These are phyloP conservation scores for Promerops cafer DNA, from an alignment of 2,113 vertebrate genomes.

Conservation along the genomic window DNA sequence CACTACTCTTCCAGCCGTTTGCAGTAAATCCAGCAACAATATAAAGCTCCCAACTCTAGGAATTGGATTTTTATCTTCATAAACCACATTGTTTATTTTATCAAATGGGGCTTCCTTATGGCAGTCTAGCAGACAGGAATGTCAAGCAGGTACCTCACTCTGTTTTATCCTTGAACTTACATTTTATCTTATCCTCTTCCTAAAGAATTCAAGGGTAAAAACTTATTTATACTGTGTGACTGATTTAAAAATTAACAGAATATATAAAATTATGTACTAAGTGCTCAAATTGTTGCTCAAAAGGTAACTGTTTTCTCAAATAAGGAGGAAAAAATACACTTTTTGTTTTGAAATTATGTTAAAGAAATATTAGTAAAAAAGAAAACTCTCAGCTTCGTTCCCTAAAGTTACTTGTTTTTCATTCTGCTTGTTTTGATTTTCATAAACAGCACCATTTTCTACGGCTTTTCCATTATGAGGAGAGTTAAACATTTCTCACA, in stretches of 20 bases:
- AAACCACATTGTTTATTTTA: background rate
- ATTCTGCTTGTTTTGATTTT: background rate
- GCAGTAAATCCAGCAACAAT: background rate
- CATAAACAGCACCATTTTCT: background rate
- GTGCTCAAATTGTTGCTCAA: background rate
- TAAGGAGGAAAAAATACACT: background rate
- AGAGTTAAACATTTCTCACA: background rate
- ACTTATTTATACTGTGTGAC: background rate
- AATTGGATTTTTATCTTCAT: background rate
- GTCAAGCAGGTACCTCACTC: background rate
- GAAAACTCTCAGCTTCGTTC: background rate
- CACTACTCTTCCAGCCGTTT: background rate
- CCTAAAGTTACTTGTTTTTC: background rate
- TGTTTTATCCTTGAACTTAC: background rate
- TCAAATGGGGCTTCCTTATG: background rate
- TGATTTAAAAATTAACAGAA: background rate
- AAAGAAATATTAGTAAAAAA: background rate
- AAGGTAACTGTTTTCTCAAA: background rate
- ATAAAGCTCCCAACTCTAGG: background rate
- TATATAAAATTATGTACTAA: background rate
- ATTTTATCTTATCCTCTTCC: no score
- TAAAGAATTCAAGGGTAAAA: background rate
- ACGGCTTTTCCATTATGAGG: background rate
- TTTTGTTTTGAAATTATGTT: background rate
- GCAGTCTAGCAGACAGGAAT: background rate